Evolutionary conservation across 2,113 vertebrate genomes (phyloP).

Genomic region (Alethe castanea): DNA sequence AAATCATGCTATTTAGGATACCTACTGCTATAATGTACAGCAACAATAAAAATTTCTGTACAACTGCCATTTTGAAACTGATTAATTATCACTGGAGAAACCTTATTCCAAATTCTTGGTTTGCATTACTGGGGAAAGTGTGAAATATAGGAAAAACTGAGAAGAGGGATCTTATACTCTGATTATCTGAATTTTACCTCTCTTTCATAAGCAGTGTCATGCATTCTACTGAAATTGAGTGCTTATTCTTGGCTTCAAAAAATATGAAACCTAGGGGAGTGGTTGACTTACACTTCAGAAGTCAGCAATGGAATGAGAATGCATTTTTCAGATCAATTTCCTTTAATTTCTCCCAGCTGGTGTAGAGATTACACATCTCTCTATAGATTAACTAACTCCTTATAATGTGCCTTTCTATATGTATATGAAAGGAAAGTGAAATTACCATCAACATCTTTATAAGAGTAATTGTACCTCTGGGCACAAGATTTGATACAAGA

Average conservation of each 20-base stretch:
- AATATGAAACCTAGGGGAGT: neutral
- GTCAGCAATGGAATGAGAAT: neutral
- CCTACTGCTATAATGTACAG: neutral
- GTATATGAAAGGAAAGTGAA: neutral
- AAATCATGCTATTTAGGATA: neutral
- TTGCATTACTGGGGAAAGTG: neutral
- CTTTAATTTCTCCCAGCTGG: neutral
- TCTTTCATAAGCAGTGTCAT: neutral
- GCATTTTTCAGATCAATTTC: neutral
- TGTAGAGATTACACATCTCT: neutral
- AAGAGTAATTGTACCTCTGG: neutral
- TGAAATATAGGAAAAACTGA: neutral
- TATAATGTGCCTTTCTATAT: neutral
- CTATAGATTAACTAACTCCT: neutral
- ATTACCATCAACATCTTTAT: neutral
- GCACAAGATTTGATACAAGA: neutral
- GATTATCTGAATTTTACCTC: neutral
- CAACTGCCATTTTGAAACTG: neutral
- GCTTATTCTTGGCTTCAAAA: neutral
- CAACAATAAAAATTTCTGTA: neutral
- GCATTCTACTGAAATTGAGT: neutral
- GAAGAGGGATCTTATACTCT: neutral
- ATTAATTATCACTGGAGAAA: neutral
- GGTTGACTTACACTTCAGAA: neutral
- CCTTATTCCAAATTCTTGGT: neutral